phyloP scores from a whole-genome alignment of 2,113 vertebrate species.

The Sakesphorus luctuosus region DNA sequence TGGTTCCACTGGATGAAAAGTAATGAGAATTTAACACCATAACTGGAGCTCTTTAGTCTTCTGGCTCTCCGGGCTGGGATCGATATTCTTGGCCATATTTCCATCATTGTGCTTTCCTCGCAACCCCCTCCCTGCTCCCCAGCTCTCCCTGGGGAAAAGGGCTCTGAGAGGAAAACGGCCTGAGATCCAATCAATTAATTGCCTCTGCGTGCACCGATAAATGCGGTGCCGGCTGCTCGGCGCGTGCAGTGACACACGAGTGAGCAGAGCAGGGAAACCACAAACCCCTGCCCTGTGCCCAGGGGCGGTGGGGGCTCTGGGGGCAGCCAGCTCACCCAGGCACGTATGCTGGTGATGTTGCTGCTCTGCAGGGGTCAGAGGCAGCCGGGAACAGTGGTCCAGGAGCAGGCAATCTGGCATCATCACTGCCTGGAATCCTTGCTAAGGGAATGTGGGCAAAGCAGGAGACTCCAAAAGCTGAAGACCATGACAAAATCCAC shows the following conservation, averaged over 20 bases:
- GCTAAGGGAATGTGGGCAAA: background rate
- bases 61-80: background rate
- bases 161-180: conserved; percentile 2
- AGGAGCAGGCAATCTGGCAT: background rate
- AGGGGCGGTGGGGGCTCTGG: background rate
- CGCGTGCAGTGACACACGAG: rapidly evolving
- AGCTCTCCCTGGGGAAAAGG: background rate
- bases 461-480: background rate
- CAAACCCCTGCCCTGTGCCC: background rate
- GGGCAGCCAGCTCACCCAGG: background rate
- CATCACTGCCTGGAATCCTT: background rate
- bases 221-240: background rate
- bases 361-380: background rate
- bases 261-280: background rate
- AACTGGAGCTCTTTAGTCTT: background rate
- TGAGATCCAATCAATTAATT: conserved; percentile 54
- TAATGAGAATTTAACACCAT: background rate
- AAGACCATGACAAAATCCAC: rapidly evolving
- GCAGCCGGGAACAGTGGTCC: background rate
- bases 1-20: background rate
- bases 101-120: background rate
- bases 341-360: rapidly evolving
- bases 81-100: background rate
- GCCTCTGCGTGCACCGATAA: background rate
- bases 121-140: background rate